Base-by-base conservation (phyloP, 2,888 invertebrate genomes). In the Laothoe populi region DNA sequence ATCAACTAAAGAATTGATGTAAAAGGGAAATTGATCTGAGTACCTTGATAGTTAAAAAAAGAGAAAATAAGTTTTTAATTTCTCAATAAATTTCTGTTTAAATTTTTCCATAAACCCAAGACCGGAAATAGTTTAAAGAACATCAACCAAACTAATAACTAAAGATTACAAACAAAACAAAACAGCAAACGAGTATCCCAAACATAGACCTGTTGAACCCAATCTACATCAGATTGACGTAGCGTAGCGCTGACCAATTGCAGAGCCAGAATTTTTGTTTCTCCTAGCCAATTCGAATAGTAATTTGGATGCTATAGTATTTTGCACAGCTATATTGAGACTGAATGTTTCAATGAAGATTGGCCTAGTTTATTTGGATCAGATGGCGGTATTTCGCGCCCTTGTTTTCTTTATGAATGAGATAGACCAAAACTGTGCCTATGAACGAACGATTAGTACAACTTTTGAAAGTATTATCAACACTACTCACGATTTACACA, bases 141-240 rank as follows among this genome's bases (percentile, higher is more conserved):
- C 10, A 10, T 5, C 35, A 5, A 10, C 8, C 8, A 35, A 26
- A 10, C 10, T 35, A 35, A 35, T 35, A 7, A 44, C 42, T 7
- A 5, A 44, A 44, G 16, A 1, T 44, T 19, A 16, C 31, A 8
- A 8, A 10, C 31, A 23, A 4, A 7, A 23, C 8, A 16, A 19
- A 42, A 26, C 19, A 16, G 42, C 40, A 40, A 60, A 16, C 26
- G 38, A 26, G 23, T 59, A 13, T 1, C 23, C 24, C 53, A 19
- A 21, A 42, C 31, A 31, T 53, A 42, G 26, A 53, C 60, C 42
- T 61, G 60, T 61, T 61, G 60, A 49, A 19, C 42, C 31, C 53
- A 61, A 61, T 53, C 16, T 53, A 68, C 61, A 38, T 63, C 58
- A 42, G 53, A 61, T 26, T 53, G 60, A 61, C 26, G 26, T 11